Evolutionary conservation across 2,888 invertebrate species (phyloP), one percentile per base, ranked within the genome.

Genomic region (Epicampocera succincta): DNA sequence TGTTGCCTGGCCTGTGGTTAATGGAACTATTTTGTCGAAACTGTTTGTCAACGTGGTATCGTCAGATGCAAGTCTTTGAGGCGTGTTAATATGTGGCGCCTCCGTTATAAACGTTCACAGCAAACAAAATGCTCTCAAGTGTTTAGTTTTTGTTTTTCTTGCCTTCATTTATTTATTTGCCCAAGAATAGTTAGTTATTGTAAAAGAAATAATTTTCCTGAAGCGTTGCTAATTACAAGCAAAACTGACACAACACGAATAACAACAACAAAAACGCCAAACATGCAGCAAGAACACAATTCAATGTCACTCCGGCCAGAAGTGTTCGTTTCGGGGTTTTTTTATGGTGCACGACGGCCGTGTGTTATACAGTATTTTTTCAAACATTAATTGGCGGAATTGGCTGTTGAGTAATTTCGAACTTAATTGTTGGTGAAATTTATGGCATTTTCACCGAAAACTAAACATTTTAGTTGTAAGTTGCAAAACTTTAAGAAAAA

Each of bases 231-330:
- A 87, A 88, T 88, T 88, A 82, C 87, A 87, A 66, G 44, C 88
- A 88, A 88, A 58, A 29, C 13, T 56, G 15, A 74, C 44, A 63
- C 25, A 56, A 56, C 4, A 40, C 25, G 15, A 73, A 52, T 0
- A 38, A 19, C n/a, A 40, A 42, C 8, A 46, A 15, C 5, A 21
- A 33, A 12, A 33, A 42, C n/a, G 1, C 2, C 15, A 73, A 33
- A 21, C 3, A 11, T 33, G 33, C 9, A 33, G 33, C 33, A 21
- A 12, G 21, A 38, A 61, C n/a, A 44, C 33, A 61, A 88, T 88
- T 88, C 88, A 88, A 87, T 89, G 89, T 87, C 88, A 88, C 86
- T 87, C 87, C 87, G 84, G 83, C 77, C 84, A 86, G 86, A 87
- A 88, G 88, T 88, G 87, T 86, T 88, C 87, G 87, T 87, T 87